Evolutionary conservation across 2,113 vertebrate genomes (phyloP), one percentile per base, ranked within the genome.

Genomic region (Elaphurus davidianus): DNA sequence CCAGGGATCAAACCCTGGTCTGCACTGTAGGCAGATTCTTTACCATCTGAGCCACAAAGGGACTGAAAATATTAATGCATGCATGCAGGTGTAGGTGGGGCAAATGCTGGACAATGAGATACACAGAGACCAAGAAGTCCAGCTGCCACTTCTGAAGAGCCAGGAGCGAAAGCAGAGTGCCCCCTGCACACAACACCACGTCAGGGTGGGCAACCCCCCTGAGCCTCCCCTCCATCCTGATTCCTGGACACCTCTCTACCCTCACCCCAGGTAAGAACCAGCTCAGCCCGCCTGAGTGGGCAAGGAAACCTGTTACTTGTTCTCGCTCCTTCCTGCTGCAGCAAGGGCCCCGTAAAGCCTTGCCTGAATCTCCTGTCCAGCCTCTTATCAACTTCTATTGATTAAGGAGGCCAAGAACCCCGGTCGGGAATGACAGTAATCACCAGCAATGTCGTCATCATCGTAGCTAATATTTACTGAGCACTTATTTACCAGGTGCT

Each of bases 21-120:
- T 71, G n/a, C 19, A 23, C 0, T 23, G 67, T n/a, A 71, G n/a
- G 67, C n/a, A 40, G 67, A 71, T 71, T 23, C 67, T 23, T 23
- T 23, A 71, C n/a, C 67, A 71, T 6, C n/a, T 23, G 67, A 71
- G n/a, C 10, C 67, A 40, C n/a, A 9, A 21, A 6, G 78, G 45
- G 16, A 12, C 78, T 50, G 45, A 21, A 13, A 81, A 21, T 71
- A 40, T 40, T 40, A 12, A 74, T 52, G 33, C 33, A 30, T 7
- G 28, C 5, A 0, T 0, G 4, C 28, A 3, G 1, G 28, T 30
- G 5, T 10, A 3, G 45, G 0, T 52, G 47, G 28, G 28, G 47
- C 78, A 81, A 33, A 52, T 33, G 17, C 28, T 81, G 78, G 47
- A 12, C 47, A 12, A 33, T 14, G 17, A 7, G 30, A 33, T 2